A percentile compares a stretch with the other conserved stretches of the same genome.
phyloP scores from a whole-genome alignment of 2,888 invertebrate species.

The Tuta absoluta region DNA sequence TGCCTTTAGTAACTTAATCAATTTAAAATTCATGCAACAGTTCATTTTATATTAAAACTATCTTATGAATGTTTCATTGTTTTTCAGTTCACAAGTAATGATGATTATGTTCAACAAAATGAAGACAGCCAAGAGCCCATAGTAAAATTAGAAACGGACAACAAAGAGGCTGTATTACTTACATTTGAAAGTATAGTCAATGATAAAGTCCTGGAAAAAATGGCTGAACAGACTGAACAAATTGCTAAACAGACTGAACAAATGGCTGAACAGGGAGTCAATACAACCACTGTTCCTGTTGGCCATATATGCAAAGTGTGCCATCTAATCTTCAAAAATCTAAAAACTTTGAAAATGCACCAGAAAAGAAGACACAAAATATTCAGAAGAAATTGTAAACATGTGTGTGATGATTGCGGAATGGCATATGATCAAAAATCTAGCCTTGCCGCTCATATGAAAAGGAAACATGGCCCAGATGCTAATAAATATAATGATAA shows the following conservation, averaged over 20 bases:
- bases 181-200: constrained; percentile 67
- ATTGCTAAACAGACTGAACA: neutral
- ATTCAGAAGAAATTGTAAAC: constrained; percentile 58
- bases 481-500: constrained; percentile 50
- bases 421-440: constrained; percentile 71
- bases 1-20: too few relatives aligned
- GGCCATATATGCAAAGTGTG: constrained; percentile 65
- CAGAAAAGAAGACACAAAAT: constrained; percentile 66
- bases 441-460: constrained; percentile 67
- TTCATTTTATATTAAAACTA: neutral
- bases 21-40: too few relatives aligned
- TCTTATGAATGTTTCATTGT: constrained; percentile 20
- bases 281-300: constrained; percentile 23
- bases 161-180: constrained; percentile 58
- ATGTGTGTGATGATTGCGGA: constrained; percentile 66
- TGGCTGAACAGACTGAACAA: neutral
- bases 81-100: constrained; percentile 59
- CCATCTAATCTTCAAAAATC: constrained; percentile 67
- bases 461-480: constrained; percentile 66
- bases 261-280: neutral
- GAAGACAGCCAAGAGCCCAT: constrained; percentile 60
- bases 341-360: constrained; percentile 64
- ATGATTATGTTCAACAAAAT: constrained; percentile 52
- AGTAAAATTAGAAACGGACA: constrained; percentile 61
- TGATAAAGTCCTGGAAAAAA: constrained; percentile 37